A percentile compares a stretch with the other conserved stretches of the same genome.
phyloP scores from a whole-genome alignment of 2,797 vertebrate species.

The Semotilus atromaculatus region DNA sequence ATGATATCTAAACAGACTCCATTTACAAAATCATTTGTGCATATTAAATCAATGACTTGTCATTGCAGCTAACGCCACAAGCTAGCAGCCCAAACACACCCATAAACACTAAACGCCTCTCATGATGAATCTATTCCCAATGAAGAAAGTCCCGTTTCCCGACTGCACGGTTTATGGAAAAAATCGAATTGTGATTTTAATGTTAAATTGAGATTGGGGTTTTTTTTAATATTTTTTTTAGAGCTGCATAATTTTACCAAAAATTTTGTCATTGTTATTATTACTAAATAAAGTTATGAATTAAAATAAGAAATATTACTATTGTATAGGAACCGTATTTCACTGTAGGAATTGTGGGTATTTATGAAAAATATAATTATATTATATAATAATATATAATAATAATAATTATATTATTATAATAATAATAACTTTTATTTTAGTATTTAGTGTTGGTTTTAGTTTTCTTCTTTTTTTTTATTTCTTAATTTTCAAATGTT shows the following conservation, averaged over 20 bases:
- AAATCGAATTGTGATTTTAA: background rate
- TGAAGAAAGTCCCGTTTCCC: background rate
- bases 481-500: background rate
- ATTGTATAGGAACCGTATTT: background rate
- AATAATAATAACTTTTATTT: too few species aligned
- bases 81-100: background rate
- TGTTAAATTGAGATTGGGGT: background rate
- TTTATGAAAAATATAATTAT: too few species aligned
- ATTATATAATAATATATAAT: too few species aligned
- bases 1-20: background rate
- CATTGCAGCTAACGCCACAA: background rate
- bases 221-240: background rate
- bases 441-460: too few species aligned
- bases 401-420: too few species aligned
- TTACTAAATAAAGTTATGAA: background rate
- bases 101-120: background rate
- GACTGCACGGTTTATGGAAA: background rate
- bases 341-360: too few species aligned
- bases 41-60: background rate
- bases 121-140: background rate
- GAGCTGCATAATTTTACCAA: background rate
- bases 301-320: background rate
- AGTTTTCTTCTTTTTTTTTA: background rate
- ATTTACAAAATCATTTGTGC: constrained; percentile 3
- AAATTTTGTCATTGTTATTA: background rate